Evolutionary conservation across 2,888 invertebrate species (phyloP).

Genomic region (Athripsodes cinereus): DNA sequence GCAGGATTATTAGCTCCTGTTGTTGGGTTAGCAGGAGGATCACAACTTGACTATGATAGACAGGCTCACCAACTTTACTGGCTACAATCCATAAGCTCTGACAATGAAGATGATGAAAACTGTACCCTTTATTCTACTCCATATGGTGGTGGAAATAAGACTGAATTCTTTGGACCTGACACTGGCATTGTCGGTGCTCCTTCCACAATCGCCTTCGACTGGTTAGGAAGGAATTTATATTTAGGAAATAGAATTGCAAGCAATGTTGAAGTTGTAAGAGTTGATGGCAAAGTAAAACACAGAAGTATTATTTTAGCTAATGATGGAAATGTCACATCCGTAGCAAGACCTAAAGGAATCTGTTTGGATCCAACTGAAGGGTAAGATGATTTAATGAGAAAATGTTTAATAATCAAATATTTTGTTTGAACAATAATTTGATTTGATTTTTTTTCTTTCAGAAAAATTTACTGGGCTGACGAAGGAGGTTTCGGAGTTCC

Average conservation of each 20-base stretch:
- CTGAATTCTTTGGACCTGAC: constrained; percentile 73
- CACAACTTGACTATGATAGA: constrained; percentile 88
- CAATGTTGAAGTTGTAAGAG: constrained; percentile 82
- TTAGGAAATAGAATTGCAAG: constrained; percentile 86
- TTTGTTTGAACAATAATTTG: no score
- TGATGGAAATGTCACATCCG: constrained; percentile 77
- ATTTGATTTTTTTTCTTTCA: constrained; percentile 32
- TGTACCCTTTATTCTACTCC: constrained; percentile 82
- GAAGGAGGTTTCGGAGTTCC: constrained; percentile 88
- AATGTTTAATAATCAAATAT: no score
- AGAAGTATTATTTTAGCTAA: constrained; percentile 84
- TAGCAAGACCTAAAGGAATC: constrained; percentile 81
- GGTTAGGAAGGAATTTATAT: constrained; percentile 92
- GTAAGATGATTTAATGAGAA: constrained; percentile 36
- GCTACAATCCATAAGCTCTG: constrained; percentile 67
- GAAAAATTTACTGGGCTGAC: constrained; percentile 92
- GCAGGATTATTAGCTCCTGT: constrained; percentile 79
- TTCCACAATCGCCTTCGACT: constrained; percentile 89
- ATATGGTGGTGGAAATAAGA: constrained; percentile 78
- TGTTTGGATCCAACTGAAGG: constrained; percentile 92
- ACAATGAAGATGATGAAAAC: constrained; percentile 72
- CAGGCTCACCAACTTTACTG: constrained; percentile 80
- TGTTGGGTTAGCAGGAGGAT: constrained; percentile 77
- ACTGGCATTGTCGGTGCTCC: constrained; percentile 88
- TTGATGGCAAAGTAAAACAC: constrained; percentile 79